These are phyloP conservation scores for Protomyctophum bolini DNA, from an alignment of 2,113 vertebrate species.

Conservation along the genomic window DNA sequence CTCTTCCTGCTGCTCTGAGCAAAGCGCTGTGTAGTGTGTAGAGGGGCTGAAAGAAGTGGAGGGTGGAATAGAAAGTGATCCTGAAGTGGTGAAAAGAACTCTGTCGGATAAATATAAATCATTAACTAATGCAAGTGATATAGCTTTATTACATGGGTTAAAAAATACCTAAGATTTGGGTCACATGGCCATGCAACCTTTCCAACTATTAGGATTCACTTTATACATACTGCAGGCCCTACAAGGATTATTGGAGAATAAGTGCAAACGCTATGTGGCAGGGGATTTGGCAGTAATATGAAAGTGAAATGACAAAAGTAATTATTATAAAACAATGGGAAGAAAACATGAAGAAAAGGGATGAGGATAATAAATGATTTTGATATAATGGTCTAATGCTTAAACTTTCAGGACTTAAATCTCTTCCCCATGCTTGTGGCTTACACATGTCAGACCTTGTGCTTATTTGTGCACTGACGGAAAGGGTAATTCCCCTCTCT, in stretches of 20 bases:
- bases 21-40: background rate
- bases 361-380: too few relatives aligned
- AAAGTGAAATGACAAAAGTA: too few relatives aligned
- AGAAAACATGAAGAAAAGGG: too few relatives aligned
- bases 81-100: constrained; percentile 38
- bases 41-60: constrained; percentile 6
- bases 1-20: constrained; percentile 26
- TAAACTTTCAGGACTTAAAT: too few relatives aligned
- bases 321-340: too few relatives aligned
- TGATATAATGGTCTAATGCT: too few relatives aligned
- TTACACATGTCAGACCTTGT: background rate
- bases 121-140: constrained; percentile 27
- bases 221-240: too few relatives aligned
- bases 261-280: too few relatives aligned
- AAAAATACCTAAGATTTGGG: background rate
- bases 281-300: too few relatives aligned
- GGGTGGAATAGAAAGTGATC: constrained; percentile 5
- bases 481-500: constrained; percentile 10
- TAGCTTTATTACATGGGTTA: constrained; percentile 4
- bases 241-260: too few relatives aligned
- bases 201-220: too few relatives aligned
- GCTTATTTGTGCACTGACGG: constrained; percentile 8
- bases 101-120: constrained; percentile 30
- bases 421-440: background rate
- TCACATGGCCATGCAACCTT: background rate